Evolutionary conservation across 2,888 invertebrate genomes (phyloP).

Genomic region (Hyposoter didymator): DNA sequence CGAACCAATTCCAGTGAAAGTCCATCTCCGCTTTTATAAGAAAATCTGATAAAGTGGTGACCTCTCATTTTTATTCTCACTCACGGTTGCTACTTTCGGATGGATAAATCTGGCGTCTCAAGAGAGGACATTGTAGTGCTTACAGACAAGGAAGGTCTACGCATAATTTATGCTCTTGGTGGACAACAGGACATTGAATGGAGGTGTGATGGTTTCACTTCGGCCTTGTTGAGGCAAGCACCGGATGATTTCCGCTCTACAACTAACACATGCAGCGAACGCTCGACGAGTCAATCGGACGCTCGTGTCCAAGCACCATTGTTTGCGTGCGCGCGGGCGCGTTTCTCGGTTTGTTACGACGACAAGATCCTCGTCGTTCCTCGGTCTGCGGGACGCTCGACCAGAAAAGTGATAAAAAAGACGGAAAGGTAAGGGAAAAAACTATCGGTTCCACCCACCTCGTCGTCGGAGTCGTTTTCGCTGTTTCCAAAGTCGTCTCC

Average conservation of each 20-base stretch:
- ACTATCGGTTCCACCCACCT: conserved; percentile 52
- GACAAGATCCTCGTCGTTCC: conserved; percentile 54
- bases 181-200: conserved; percentile 52
- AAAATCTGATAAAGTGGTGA: neutral
- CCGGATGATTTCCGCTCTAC: conserved; percentile 33
- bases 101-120: neutral
- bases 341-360: conserved; percentile 66
- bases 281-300: conserved; percentile 74
- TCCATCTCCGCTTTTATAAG: conserved; percentile 10
- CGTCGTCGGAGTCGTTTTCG: conserved; percentile 34
- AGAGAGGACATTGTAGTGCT: conserved; percentile 21
- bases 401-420: conserved; percentile 41
- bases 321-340: conserved; percentile 55
- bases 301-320: conserved; percentile 61
- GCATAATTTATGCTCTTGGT: conserved; percentile 63
- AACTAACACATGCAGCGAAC: conserved; percentile 52
- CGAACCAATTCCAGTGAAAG: conserved; percentile 54
- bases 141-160: conserved; percentile 20
- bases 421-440: conserved; percentile 24
- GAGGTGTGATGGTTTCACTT: conserved; percentile 55
- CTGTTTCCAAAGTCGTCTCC: conserved; percentile 4
- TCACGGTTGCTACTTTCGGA: neutral
- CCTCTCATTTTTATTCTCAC: conserved; percentile 7
- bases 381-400: conserved; percentile 39
- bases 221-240: conserved; percentile 19